Evolutionary conservation across 2,797 vertebrate genomes (phyloP).

Genomic region (Atherinosoma microstoma): DNA sequence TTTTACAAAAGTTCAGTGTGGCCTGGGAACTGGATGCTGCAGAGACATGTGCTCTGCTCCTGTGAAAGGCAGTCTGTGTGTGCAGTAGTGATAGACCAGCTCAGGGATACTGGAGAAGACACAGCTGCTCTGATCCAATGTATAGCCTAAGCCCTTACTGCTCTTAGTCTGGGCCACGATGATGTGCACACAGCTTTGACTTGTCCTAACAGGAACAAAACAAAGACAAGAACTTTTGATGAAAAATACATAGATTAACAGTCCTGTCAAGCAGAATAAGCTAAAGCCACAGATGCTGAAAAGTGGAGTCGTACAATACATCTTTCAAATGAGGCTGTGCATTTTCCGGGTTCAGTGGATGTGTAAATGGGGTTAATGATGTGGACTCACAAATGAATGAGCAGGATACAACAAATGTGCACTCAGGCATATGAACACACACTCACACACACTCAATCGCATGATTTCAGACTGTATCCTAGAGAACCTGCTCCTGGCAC

Average conservation of each 20-base stretch:
- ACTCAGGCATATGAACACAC: constrained; percentile 27
- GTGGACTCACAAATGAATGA: constrained; percentile 65
- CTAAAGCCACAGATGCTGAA: background rate
- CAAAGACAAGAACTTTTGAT: constrained; percentile 12
- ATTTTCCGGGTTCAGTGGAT: constrained; percentile 48
- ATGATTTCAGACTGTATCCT: constrained; percentile 43
- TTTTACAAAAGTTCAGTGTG: constrained; percentile 68
- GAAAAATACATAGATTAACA: background rate
- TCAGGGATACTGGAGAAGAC: constrained; percentile 91
- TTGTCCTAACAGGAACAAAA: constrained; percentile 79
- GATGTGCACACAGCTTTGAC: constrained; percentile 96
- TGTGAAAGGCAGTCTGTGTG: constrained; percentile 92
- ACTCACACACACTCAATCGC: constrained; percentile 16
- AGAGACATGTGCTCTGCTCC: constrained; percentile 95
- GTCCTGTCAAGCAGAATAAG: background rate
- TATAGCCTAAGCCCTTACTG: constrained; percentile 91
- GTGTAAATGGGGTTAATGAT: constrained; percentile 69
- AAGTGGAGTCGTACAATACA: constrained; percentile 19
- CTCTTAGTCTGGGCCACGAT: constrained; percentile 96
- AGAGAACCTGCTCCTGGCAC: constrained; percentile 48
- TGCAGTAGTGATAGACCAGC: constrained; percentile 92
- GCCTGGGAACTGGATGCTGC: constrained; percentile 86
- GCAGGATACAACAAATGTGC: constrained; percentile 54
- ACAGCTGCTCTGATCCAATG: constrained; percentile 91
- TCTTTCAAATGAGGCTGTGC: constrained; percentile 42